Percentiles rank a stretch among this genome's conserved stretches.
phyloP scores from a whole-genome alignment of 1,140 invertebrate species.

The Drosophila bocki region DNA sequence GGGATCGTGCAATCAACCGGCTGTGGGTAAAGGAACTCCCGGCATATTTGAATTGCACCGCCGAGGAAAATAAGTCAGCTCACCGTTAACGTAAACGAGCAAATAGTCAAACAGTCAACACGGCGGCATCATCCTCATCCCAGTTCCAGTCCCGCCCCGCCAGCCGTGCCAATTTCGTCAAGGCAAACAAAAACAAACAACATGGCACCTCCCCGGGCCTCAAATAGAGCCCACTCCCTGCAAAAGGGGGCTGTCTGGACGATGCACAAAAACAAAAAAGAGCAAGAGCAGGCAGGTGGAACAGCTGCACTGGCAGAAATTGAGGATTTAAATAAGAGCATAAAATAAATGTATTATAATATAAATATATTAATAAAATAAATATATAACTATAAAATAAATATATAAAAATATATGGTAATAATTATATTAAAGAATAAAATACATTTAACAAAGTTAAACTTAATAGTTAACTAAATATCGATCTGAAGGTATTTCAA shows the following conservation, averaged over 20 bases:
- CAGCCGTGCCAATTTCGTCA: conserved; percentile 70
- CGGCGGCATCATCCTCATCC: conserved; percentile 27
- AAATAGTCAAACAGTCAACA: conserved; percentile 81
- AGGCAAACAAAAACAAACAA: conserved; percentile 75
- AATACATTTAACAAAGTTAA: too few relatives aligned
- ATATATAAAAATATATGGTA: too few relatives aligned
- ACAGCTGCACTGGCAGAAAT: conserved; percentile 8
- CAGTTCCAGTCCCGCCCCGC: background rate
- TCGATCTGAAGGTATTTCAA: too few relatives aligned
- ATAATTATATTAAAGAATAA: too few relatives aligned
- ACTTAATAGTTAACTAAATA: too few relatives aligned
- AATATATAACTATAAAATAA: too few relatives aligned
- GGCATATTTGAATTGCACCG: conserved; percentile 69
- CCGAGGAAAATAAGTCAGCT: conserved; percentile 72
- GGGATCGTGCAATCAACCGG: conserved; percentile 22
- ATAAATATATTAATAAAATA: too few relatives aligned
- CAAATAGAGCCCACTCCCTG: conserved; percentile 18
- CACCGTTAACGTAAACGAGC: conserved; percentile 61
- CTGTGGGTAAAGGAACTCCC: conserved; percentile 58
- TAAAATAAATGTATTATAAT: too few relatives aligned
- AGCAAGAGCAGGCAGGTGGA: conserved; percentile 12
- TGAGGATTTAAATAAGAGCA: too few relatives aligned
- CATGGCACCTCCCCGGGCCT: conserved; percentile 5
- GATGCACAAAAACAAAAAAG: conserved; percentile 60
- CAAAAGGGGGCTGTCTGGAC: conserved; percentile 22